Base-by-base conservation (phyloP, 1,140 invertebrate genomes). In the Cyrtorhinus lividipennis region DNA sequence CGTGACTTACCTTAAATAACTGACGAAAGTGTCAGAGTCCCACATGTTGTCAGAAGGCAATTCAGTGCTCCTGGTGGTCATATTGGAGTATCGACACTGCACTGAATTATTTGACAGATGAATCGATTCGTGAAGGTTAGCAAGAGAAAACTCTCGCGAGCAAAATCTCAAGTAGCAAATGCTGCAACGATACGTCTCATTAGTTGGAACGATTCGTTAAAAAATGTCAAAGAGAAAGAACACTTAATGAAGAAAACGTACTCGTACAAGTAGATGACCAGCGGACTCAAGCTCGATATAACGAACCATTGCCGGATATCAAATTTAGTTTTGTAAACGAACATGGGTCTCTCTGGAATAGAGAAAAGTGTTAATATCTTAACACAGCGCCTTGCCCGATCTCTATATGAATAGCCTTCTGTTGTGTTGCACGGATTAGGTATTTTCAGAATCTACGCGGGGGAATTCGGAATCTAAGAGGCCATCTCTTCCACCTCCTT, bases 271-370 rank as follows among this genome's bases (percentile, higher is more conserved):
- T 92, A 97, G 23, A 96, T 83, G 1, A 89, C 92, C 18, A 96
- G 72, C 1, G 93, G 93, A 72, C 92, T 88, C 67, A 87, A 87
- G 72, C 85, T 87, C 0, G 90, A 92, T 2, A 95, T 85, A 45
- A 97, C 76, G 76, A 97, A 95, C 90, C 90, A 93, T 72, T 91
- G 88, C 1, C 89, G 78, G 63, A 95, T 95, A 73, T 95, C 92
- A 71, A 95, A 95, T 79, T 95, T 95, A 1, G 90, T 94, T 67
- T 88, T 83, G 73, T 92, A 86, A 65, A 95, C 84, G 20, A 94
- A 79, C 53, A 95, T 75, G 0, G 89, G 90, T 65, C 82, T 82
- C 77, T 91, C 88, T 90, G 75, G 65, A 78, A 69, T n/a, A 44
- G 38, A 44, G n/a, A 10, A 44, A 44, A 44, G n/a, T 44, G n/a